Evolutionary conservation across 2,113 vertebrate genomes (phyloP).

Genomic region (Raja brachyura): DNA sequence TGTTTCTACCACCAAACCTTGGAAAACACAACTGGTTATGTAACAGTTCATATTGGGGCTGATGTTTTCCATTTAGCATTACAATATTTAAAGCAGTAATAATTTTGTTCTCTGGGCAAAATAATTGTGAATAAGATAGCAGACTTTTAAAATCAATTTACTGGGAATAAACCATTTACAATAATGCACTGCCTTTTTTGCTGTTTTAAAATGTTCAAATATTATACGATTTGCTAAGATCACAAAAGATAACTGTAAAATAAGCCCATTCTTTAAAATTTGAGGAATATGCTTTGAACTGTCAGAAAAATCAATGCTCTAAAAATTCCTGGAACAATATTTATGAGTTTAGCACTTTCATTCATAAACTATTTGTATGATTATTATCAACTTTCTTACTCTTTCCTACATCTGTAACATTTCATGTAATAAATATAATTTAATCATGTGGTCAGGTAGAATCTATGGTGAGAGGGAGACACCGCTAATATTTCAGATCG

Average conservation of each 20-base stretch:
- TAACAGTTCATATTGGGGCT: background rate
- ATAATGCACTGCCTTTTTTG: background rate
- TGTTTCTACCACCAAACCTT: too few species aligned
- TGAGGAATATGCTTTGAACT: background rate
- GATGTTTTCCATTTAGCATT: background rate
- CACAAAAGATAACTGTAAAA: background rate
- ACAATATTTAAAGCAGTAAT: background rate
- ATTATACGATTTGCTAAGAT: background rate
- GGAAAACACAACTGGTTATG: too few species aligned
- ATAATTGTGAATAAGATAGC: background rate
- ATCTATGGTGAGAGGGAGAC: too few species aligned
- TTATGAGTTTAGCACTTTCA: slow-evolving; percentile 45
- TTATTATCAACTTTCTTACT: background rate
- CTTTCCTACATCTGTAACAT: background rate
- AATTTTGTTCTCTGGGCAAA: background rate
- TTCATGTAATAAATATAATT: background rate
- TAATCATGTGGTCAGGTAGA: too few species aligned
- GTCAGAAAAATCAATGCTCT: slow-evolving; percentile 45
- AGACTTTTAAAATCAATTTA: background rate
- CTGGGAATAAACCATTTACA: background rate
- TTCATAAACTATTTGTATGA: background rate
- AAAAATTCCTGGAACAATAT: slow-evolving; percentile 45
- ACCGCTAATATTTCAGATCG: too few species aligned
- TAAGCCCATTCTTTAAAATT: background rate
- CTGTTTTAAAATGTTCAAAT: background rate